Evolutionary conservation across 2,888 invertebrate species (phyloP).

Genomic region (Drosophila fungiperda): DNA sequence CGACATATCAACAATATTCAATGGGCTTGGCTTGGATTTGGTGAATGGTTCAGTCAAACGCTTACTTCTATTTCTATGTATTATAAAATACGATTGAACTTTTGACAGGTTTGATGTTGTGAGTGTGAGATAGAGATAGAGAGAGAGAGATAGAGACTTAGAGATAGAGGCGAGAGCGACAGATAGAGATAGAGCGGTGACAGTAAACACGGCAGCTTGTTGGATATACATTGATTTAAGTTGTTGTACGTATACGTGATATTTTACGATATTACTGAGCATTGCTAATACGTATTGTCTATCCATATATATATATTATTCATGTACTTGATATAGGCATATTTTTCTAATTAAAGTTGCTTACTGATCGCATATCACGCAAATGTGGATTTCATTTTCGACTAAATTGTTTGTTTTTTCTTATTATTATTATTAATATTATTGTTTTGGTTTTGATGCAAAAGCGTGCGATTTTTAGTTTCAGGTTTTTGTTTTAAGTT

Average conservation of each 20-base stretch:
- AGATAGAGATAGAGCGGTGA: conserved; percentile 71
- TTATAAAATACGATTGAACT: conserved; percentile 33
- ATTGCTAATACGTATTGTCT: conserved; percentile 64
- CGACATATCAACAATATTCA: conserved; percentile 52
- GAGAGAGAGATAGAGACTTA: conserved; percentile 29
- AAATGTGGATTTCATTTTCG: conserved; percentile 68
- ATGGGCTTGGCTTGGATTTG: conserved; percentile 45
- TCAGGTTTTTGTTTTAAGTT: conserved; percentile 66
- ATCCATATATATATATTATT: conserved; percentile 42
- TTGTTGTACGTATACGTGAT: conserved; percentile 74
- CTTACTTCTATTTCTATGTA: conserved; percentile 47
- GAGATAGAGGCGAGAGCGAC: conserved; percentile 38
- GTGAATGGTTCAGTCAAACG: conserved; percentile 46
- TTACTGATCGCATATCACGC: conserved; percentile 75
- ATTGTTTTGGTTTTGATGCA: conserved; percentile 78
- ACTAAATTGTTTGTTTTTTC: conserved; percentile 39
- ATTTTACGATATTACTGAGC: conserved; percentile 75
- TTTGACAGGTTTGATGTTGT: conserved; percentile 42
- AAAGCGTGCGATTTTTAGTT: conserved; percentile 84
- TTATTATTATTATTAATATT: conserved; percentile 26
- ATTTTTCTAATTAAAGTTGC: conserved; percentile 54
- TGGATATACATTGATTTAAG: conserved; percentile 63
- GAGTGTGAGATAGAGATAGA: conserved; percentile 42
- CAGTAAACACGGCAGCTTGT: conserved; percentile 73
- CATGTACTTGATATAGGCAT: conserved; percentile 62